Base-by-base conservation (phyloP, 2,888 invertebrate species). In the Xestia xanthographa region DNA sequence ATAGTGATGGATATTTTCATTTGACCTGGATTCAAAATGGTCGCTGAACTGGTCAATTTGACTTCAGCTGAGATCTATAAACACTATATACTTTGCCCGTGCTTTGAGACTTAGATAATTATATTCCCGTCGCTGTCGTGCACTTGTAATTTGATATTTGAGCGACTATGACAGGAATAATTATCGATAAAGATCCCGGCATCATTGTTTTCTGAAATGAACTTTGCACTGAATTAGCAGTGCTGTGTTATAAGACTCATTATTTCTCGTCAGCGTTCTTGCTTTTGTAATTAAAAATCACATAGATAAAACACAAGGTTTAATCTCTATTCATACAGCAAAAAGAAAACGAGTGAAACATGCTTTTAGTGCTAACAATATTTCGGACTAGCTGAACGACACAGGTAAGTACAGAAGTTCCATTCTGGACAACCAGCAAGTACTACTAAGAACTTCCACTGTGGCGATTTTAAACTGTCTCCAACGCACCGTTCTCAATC, bases 281-380 rank as follows among this genome's bases (percentile, higher is more conserved):
- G 17, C 17, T 2, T 48, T 26, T 41, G 1, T 11, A 56, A 71
- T 62, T 62, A 38, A 45, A 43, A 75, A 69, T 29, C 41, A 65
- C 26, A 38, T 1, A 53, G 41, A 63, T 41, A 67, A 50, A 38
- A 56, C 45, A 56, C 20, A 45, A n/a, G 50, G 38, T n/a, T 38
- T 66, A 45, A 81, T 77, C 60, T 67, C 56, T 72, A 65, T 83
- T 78, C 80, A 58, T 38, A 43, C 67, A 26, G 34, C n/a, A 60
- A 69, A 79, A 79, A 38, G 43, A 29, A 50, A 81, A 74, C 20
- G 34, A 48, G 22, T 50, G 41, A 70, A 84, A 81, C 60, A 71
- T 67, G 81, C 68, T 77, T 83, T 81, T 72, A 77, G 72, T 29
- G 66, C 72, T 81, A 81, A 84, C 85, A 77, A 73, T 77, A 81